Conservation (phyloP, 2,888 invertebrate species). For the Hipparchia semele region DNA sequence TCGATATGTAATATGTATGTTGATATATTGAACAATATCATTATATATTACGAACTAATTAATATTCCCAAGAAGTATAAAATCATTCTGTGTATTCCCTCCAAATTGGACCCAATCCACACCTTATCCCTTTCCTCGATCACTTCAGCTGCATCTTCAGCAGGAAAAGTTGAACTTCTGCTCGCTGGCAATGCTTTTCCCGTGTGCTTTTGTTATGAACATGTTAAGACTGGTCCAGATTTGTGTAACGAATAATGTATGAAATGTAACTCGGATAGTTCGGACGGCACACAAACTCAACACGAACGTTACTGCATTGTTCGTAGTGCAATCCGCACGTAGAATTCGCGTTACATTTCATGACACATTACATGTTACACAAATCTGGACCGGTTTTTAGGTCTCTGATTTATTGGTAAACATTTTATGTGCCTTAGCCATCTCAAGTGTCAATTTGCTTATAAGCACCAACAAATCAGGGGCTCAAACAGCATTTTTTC, state of each 20-base stretch:
- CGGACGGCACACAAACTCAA: too few relatives aligned
- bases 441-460: neutral
- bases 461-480: neutral
- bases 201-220: neutral
- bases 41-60: neutral
- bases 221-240: too few relatives aligned
- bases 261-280: too few relatives aligned
- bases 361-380: too few relatives aligned
- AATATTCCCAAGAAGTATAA: neutral
- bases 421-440: neutral
- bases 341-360: too few relatives aligned
- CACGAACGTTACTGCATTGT: too few relatives aligned
- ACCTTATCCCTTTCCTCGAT: slow-evolving; percentile 20
- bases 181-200: slow-evolving; percentile 35
- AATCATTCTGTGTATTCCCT: neutral
- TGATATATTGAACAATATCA: slow-evolving; percentile 4
- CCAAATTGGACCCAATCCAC: neutral
- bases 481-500: neutral
- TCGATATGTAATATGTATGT: neutral
- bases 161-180: slow-evolving; percentile 51
- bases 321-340: too few relatives aligned
- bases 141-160: slow-evolving; percentile 14
- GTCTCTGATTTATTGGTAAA: neutral
- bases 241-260: too few relatives aligned
- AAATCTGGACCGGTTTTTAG: too few relatives aligned